Conservation (phyloP, 1,140 invertebrate genomes). For the Trichonephila clavipes region DNA sequence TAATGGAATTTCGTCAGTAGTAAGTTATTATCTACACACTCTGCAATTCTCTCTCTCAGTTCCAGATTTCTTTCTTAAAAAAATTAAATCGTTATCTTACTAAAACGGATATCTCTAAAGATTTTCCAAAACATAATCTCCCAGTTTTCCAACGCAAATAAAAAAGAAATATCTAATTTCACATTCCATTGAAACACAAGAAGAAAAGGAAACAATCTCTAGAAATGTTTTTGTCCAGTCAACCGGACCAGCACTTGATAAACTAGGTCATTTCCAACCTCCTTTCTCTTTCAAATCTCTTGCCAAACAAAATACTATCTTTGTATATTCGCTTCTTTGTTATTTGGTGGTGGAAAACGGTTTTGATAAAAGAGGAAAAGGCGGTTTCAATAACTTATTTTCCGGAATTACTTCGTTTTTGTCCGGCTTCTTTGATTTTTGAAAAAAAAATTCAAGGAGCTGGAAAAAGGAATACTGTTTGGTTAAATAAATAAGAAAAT, state of each 20-base stretch:
- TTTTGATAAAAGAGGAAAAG: background rate
- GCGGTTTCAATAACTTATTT: background rate
- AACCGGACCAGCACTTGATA: background rate
- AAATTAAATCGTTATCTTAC: no score
- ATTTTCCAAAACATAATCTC: no score
- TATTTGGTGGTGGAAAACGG: background rate
- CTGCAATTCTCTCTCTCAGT: no score
- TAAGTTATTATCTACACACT: no score
- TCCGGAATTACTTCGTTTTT: conserved; percentile 12
- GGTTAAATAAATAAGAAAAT: no score
- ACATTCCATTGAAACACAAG: no score
- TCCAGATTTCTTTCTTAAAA: no score
- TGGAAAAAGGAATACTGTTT: background rate
- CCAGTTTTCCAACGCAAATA: no score
- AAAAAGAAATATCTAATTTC: no score
- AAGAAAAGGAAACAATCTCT: background rate
- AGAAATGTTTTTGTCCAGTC: background rate
- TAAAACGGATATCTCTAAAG: no score
- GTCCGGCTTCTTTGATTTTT: background rate
- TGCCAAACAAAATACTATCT: background rate
- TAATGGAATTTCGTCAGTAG: no score
- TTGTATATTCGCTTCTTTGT: background rate
- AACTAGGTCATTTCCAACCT: background rate
- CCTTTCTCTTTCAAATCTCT: background rate
- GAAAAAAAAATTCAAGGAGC: background rate